phyloP scores from a whole-genome alignment of 2,888 invertebrate genomes.

The Sinopyrophorus schimmeli region DNA sequence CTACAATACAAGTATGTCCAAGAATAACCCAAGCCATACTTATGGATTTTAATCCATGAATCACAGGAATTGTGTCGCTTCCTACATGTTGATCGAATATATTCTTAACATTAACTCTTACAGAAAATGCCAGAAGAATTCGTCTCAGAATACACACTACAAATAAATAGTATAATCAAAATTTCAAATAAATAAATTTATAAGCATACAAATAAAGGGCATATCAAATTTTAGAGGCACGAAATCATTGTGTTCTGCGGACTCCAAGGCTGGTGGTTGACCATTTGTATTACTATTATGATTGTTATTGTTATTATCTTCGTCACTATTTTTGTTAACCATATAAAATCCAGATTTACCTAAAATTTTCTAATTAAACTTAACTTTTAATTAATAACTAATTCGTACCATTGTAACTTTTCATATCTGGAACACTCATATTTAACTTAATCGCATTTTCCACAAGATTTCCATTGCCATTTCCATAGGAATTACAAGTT shows the following conservation, averaged over 20 bases:
- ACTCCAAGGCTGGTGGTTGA: slow-evolving; percentile 26
- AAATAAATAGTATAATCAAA: slow-evolving; percentile 33
- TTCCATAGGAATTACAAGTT: slow-evolving; percentile 57
- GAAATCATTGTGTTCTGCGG: slow-evolving; percentile 20
- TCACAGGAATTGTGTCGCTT: slow-evolving; percentile 76
- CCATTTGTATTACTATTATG: slow-evolving; percentile 31
- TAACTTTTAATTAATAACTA: no score
- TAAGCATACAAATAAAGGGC: slow-evolving; percentile 16
- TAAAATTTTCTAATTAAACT: no score
- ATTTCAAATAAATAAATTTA: background rate
- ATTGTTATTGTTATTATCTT: slow-evolving; percentile 28
- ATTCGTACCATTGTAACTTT: slow-evolving; percentile 47
- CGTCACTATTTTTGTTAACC: slow-evolving; percentile 36
- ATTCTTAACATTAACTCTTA: slow-evolving; percentile 76
- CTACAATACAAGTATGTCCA: slow-evolving; percentile 76
- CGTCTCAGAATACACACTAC: slow-evolving; percentile 66
- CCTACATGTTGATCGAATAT: slow-evolving; percentile 80
- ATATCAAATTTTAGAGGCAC: slow-evolving; percentile 25
- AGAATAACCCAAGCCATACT: slow-evolving; percentile 70
- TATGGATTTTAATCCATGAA: slow-evolving; percentile 66
- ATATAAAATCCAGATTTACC: slow-evolving; percentile 50
- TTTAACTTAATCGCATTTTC: slow-evolving; percentile 45
- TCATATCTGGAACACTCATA: slow-evolving; percentile 51
- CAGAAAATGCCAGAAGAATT: slow-evolving; percentile 76
- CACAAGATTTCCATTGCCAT: slow-evolving; percentile 45